Conservation (phyloP, 2,797 vertebrate species). For the Anolis apletophallus region DNA sequence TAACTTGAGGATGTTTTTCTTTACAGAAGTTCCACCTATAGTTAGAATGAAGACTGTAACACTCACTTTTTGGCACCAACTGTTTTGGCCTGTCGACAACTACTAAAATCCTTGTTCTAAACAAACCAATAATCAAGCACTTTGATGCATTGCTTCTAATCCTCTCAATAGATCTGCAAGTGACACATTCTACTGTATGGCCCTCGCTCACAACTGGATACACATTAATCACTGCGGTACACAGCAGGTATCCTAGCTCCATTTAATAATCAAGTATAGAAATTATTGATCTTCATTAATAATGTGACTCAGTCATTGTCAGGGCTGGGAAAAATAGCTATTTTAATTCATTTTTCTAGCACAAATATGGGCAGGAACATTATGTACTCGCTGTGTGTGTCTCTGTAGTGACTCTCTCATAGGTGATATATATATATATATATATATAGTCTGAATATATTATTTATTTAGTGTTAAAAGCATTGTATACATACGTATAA, state of each 20-base stretch:
- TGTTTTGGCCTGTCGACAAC: background rate
- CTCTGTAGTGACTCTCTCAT: background rate
- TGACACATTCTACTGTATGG: background rate
- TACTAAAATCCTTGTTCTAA: background rate
- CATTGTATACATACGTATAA: too few relatives aligned
- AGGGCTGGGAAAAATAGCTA: slow-evolving; percentile 6
- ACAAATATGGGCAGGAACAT: background rate
- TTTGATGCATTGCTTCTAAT: background rate
- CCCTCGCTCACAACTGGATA: background rate
- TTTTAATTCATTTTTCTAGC: slow-evolving; percentile 33
- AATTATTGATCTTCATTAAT: background rate
- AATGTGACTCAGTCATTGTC: background rate
- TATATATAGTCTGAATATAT: background rate
- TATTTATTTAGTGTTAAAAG: too few relatives aligned
- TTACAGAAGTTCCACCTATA: background rate
- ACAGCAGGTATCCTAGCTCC: background rate
- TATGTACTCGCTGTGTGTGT: background rate
- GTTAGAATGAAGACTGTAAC: background rate
- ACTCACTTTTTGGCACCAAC: background rate
- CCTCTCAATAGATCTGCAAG: background rate
- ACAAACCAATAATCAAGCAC: background rate
- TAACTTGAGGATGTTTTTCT: too few relatives aligned
- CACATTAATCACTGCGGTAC: background rate
- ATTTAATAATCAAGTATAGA: background rate
- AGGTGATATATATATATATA: background rate